Evolutionary conservation across 2,888 invertebrate species (phyloP), one percentile per base, ranked within the genome.

Genomic region (Diaprepes abbreviatus): DNA sequence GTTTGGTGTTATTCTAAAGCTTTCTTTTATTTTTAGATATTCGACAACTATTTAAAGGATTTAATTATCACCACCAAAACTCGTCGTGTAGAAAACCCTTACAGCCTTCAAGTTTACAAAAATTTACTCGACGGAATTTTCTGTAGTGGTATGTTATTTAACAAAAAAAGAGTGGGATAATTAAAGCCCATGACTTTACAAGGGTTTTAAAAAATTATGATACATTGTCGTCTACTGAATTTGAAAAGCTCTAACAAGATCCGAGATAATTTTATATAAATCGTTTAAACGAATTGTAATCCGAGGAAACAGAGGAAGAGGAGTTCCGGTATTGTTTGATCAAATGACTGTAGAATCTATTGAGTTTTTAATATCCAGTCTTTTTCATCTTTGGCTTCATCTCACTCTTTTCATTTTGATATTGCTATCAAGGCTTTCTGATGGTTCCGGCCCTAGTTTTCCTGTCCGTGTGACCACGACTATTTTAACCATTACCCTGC

Each of bases 131-230:
- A 52, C 10, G 12, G 12, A 3, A 31, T 14, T 3, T 52, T 35
- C 64, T 75, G 74, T 50, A 67, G 74, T 17, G 43, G 74, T 31
- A 40, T 77, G 16, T 52, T 75, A 38, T 59, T 75, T 14, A 77
- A 77, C 55, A 66, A 74, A 40, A 64, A 67, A 66, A 36, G 77
- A 60, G 70, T 67, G n/a, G 77, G 76, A 6, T 74, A 77, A 57
- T 50, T 75, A 10, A 72, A 77, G 55, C 60, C 74, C 40, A 38
- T 77, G 33, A 57, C 48, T 19, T 50, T 77, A 36, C 63, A 71
- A 43, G 12, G 9, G 5, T 14, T 16, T 7, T 43, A 16, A 50
- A 60, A 24, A 72, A 74, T 64, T n/a, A 60, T 64, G 40, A 66
- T 35, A 63, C 38, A 14, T 28, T 74, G 7, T 12, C 43, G 28